Percentiles rank a stretch among this genome's conserved stretches.
Conservation (phyloP, 2,888 invertebrate species). For the Hypena proboscidalis region DNA sequence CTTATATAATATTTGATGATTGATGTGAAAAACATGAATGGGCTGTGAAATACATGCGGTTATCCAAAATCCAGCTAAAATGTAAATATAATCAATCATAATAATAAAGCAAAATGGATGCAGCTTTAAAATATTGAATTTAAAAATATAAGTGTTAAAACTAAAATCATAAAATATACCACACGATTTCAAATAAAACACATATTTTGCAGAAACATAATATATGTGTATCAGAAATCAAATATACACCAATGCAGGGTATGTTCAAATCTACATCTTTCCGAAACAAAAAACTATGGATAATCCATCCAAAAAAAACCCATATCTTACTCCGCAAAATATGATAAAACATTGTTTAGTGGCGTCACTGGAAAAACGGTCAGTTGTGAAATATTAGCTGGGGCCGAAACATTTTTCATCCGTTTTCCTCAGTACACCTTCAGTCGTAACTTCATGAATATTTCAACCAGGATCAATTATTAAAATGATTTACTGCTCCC, state of each 20-base stretch:
- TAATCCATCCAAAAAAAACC: background rate
- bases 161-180: too few relatives aligned
- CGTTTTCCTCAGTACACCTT: slow-evolving; percentile 71
- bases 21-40: too few relatives aligned
- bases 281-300: background rate
- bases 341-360: slow-evolving; percentile 45
- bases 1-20: too few relatives aligned
- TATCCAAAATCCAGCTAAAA: too few relatives aligned
- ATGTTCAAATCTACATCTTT: too few relatives aligned
- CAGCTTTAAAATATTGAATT: too few relatives aligned
- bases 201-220: background rate
- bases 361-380: slow-evolving; percentile 55
- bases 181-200: too few relatives aligned
- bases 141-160: too few relatives aligned
- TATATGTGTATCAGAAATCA: background rate
- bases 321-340: slow-evolving; percentile 11
- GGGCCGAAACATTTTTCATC: slow-evolving; percentile 74
- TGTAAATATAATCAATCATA: too few relatives aligned
- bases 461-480: slow-evolving; percentile 82
- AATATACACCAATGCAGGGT: too few relatives aligned
- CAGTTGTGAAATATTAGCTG: slow-evolving; percentile 65
- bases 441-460: slow-evolving; percentile 79
- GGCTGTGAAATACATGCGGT: too few relatives aligned
- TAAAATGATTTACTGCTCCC: slow-evolving; percentile 82
- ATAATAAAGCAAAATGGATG: too few relatives aligned